Conservation (phyloP, 2,113 vertebrate species). For the Neolamprologus toae region DNA sequence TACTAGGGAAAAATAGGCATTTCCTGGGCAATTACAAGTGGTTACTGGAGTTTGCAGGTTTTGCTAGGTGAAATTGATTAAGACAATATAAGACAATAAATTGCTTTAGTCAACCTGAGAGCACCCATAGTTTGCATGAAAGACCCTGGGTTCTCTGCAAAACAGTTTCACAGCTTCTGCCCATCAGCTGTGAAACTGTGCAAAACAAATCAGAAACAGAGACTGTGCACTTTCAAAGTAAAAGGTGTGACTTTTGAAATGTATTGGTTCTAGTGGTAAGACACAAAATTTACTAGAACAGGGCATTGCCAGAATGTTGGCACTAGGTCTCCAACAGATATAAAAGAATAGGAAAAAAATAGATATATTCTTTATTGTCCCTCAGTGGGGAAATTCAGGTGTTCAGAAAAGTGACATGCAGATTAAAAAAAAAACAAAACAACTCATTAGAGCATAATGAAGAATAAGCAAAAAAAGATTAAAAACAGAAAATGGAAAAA, state of each 20-base stretch:
- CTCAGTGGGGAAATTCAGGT: neutral
- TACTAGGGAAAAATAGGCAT: neutral
- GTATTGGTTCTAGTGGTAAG: neutral
- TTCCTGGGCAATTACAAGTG: neutral
- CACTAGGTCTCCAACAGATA: neutral
- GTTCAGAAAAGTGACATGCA: neutral
- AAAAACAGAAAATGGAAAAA: neutral
- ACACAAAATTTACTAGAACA: neutral
- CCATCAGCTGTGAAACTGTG: neutral
- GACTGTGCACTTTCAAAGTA: neutral
- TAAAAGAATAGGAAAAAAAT: neutral
- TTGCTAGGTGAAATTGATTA: neutral
- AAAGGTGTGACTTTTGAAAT: neutral
- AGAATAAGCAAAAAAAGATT: neutral
- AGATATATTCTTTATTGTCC: neutral
- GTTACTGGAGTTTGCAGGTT: neutral
- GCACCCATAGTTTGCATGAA: neutral
- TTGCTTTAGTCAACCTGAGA: neutral
- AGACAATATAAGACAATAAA: neutral
- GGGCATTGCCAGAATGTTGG: neutral
- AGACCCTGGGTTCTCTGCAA: neutral
- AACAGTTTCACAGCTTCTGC: neutral
- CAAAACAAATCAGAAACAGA: neutral
- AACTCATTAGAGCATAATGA: neutral
- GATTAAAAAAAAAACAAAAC: fast-evolving